Percentiles rank a stretch among this genome's conserved stretches.
Conservation (phyloP, 1,140 invertebrate species). For the Cherax destructor region DNA sequence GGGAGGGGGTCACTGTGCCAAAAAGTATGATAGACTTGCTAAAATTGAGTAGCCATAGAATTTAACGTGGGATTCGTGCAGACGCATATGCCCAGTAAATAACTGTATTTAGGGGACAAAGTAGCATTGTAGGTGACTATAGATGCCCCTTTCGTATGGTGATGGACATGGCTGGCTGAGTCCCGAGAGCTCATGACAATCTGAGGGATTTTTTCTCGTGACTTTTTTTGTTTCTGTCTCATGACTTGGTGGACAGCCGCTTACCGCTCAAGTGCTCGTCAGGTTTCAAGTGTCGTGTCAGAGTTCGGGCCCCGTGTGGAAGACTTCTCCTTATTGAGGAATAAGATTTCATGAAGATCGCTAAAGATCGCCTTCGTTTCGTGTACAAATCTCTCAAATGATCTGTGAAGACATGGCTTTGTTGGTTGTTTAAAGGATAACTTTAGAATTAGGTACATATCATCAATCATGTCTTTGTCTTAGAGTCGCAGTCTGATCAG, state of each 20-base stretch:
- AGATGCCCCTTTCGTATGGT: constrained; percentile 25
- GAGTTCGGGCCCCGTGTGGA: constrained; percentile 34
- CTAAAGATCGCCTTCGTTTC: constrained; percentile 64
- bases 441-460: constrained; percentile 68
- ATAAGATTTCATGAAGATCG: constrained; percentile 40
- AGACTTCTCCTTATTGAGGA: constrained; percentile 45
- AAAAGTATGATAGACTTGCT: constrained; percentile 52
- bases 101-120: not conserved
- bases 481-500: constrained; percentile 31
- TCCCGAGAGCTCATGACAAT: not conserved
- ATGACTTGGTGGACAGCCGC: constrained; percentile 6
- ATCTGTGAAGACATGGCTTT: constrained; percentile 68
- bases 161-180: constrained; percentile 13
- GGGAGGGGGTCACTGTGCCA: constrained; percentile 54
- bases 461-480: constrained; percentile 69
- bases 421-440: constrained; percentile 70
- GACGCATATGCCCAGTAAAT: constrained; percentile 6
- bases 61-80: constrained; percentile 2
- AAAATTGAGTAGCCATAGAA: constrained; percentile 44
- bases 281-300: constrained; percentile 41
- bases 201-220: not conserved
- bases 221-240: constrained; percentile 12
- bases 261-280: constrained; percentile 57
- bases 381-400: constrained; percentile 69
- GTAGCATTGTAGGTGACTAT: constrained; percentile 23